Conservation (phyloP, 1,140 invertebrate genomes). For the Drosophila yakuba region DNA sequence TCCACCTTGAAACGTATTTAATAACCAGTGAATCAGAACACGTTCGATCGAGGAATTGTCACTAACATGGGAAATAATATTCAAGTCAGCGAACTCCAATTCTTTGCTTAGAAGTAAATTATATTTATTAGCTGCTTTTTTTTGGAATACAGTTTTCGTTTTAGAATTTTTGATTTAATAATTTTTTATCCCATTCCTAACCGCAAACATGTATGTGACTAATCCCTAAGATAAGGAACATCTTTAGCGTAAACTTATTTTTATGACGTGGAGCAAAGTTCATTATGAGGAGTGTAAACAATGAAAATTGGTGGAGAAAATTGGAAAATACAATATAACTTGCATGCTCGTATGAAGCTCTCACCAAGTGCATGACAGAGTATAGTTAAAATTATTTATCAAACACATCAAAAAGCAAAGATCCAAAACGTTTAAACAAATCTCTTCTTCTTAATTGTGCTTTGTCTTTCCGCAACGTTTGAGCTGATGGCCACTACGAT, state of each 20-base stretch:
- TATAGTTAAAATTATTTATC: slow-evolving; percentile 22
- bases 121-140: no score
- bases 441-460: slow-evolving; percentile 84
- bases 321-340: slow-evolving; percentile 21
- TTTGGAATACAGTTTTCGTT: not conserved
- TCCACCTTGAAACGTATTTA: not conserved
- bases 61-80: not conserved
- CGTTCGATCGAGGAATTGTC: no score
- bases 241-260: slow-evolving; percentile 54
- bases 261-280: slow-evolving; percentile 74
- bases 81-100: not conserved
- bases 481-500: slow-evolving; percentile 85
- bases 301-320: slow-evolving; percentile 45
- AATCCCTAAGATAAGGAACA: slow-evolving; percentile 44
- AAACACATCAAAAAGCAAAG: slow-evolving; percentile 5
- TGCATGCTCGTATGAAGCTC: slow-evolving; percentile 58
- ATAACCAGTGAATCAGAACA: not conserved
- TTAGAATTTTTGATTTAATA: slow-evolving; percentile 22
- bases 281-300: slow-evolving; percentile 64
- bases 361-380: slow-evolving; percentile 17
- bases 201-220: slow-evolving; percentile 58
- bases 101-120: not conserved
- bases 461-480: slow-evolving; percentile 85
- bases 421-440: slow-evolving; percentile 66
- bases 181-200: slow-evolving; percentile 23